Conservation (phyloP, 2,797 vertebrate species). For the Melanotaenia parkinsoni region DNA sequence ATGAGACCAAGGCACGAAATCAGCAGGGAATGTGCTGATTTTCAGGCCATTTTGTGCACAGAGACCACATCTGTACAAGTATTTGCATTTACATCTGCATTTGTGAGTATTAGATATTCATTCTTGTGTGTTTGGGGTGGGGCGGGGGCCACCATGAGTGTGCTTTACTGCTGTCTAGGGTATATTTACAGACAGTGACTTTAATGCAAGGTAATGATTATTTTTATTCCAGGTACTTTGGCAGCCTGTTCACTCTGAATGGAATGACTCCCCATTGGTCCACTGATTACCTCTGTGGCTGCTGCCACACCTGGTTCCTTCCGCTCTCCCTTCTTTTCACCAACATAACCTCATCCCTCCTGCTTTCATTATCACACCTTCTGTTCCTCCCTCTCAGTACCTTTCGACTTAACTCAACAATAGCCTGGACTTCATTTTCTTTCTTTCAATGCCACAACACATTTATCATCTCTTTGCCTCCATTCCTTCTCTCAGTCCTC, state of each 20-base stretch:
- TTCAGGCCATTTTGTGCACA: slow-evolving; percentile 23
- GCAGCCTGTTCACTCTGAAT: slow-evolving; percentile 74
- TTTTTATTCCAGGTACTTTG: slow-evolving; percentile 84
- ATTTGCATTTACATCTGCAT: slow-evolving; percentile 55
- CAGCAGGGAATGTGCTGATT: slow-evolving; percentile 42
- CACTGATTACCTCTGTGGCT: slow-evolving; percentile 82
- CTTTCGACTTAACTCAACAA: slow-evolving; percentile 14
- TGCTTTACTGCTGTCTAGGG: slow-evolving; percentile 79
- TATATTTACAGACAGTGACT: slow-evolving; percentile 85
- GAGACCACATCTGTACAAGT: slow-evolving; percentile 20
- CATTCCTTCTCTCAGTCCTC: background rate
- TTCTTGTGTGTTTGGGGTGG: slow-evolving; percentile 4
- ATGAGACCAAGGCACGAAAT: slow-evolving; percentile 48
- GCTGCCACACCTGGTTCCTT: slow-evolving; percentile 78
- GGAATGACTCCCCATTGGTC: slow-evolving; percentile 83
- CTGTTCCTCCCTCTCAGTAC: slow-evolving; percentile 24
- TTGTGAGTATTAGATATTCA: slow-evolving; percentile 43
- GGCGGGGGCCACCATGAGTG: slow-evolving; percentile 36
- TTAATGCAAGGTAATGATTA: slow-evolving; percentile 86
- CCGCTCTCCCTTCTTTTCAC: slow-evolving; percentile 41
- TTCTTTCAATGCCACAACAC: background rate
- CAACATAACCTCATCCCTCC: slow-evolving; percentile 44
- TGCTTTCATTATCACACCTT: slow-evolving; percentile 43
- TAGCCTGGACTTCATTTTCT: slow-evolving; percentile 7
- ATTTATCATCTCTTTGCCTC: slow-evolving; percentile 9